These are phyloP conservation scores for Sinodicranocentrus sp. DNA, from an alignment of 2,888 invertebrate species.

Conservation along the genomic window DNA sequence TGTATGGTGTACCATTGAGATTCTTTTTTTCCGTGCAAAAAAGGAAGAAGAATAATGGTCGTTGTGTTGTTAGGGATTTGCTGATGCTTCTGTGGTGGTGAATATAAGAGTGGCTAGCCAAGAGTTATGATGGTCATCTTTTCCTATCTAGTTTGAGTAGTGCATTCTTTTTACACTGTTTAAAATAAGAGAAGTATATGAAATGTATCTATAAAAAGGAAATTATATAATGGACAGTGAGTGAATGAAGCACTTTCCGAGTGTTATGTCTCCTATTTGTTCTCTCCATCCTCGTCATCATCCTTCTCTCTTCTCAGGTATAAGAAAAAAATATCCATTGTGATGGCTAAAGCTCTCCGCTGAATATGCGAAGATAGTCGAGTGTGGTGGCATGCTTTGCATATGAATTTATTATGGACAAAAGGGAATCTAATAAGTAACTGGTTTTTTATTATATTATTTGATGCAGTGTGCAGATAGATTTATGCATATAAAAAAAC, in stretches of 20 bases:
- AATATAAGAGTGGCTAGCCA: no score
- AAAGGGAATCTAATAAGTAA: slow-evolving; percentile 30
- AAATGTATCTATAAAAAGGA: no score
- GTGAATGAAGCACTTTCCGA: slow-evolving; percentile 13
- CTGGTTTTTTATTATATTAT: slow-evolving; percentile 25
- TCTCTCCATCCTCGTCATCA: neutral
- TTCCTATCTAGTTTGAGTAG: no score
- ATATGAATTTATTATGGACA: slow-evolving; percentile 19
- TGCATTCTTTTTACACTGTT: no score
- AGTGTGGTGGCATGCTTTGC: neutral
- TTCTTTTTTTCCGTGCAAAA: neutral
- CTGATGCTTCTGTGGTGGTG: no score
- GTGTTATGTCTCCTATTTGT: neutral
- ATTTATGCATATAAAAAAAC: no score
- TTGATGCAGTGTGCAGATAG: neutral
- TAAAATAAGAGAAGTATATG: no score
- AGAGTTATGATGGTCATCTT: no score
- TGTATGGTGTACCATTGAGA: slow-evolving; percentile 7
- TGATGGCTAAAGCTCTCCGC: neutral
- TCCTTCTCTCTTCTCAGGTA: neutral
- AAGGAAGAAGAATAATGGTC: slow-evolving; percentile 1
- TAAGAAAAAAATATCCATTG: neutral
- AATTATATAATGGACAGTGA: slow-evolving; percentile 22
- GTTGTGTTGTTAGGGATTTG: no score
- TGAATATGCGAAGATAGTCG: neutral